Conservation (phyloP, 2,888 invertebrate genomes). For the Catonia carolina region DNA sequence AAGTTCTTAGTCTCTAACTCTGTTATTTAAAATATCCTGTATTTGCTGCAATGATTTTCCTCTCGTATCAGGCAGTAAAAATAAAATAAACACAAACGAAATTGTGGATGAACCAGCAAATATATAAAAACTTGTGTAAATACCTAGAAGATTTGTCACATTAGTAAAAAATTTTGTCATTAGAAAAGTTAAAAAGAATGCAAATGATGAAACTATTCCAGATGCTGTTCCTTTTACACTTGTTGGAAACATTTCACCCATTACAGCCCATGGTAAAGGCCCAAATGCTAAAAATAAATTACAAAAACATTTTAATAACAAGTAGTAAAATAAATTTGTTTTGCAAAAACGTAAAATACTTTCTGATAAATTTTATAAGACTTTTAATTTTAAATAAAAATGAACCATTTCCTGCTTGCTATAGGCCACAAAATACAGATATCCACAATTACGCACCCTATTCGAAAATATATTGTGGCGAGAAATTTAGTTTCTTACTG, state of each 20-base stretch:
- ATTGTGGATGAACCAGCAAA: conserved; percentile 58
- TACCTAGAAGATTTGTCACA: conserved; percentile 52
- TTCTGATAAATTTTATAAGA: too few relatives aligned
- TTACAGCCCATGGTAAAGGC: conserved; percentile 73
- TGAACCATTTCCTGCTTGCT: too few relatives aligned
- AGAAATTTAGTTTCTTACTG: too few relatives aligned
- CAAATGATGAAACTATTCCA: conserved; percentile 67
- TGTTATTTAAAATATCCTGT: conserved; percentile 52
- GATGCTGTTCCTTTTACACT: conserved; percentile 71
- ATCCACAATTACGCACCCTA: too few relatives aligned
- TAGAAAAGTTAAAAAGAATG: conserved; percentile 69
- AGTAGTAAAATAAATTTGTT: too few relatives aligned
- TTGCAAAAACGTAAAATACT: too few relatives aligned
- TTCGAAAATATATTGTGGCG: too few relatives aligned
- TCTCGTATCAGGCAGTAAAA: conserved; percentile 54
- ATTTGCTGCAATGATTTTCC: conserved; percentile 31
- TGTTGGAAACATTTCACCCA: conserved; percentile 74
- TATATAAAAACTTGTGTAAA: conserved; percentile 62
- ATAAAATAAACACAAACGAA: conserved; percentile 62
- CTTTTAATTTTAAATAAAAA: too few relatives aligned
- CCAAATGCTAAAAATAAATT: conserved; percentile 59
- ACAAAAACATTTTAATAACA: too few relatives aligned
- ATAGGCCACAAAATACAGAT: too few relatives aligned
- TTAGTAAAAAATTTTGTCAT: conserved; percentile 64
- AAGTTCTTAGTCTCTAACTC: too few relatives aligned